Evolutionary conservation across 1,140 invertebrate genomes (phyloP), one percentile per base, ranked within the genome.

Genomic region (Drosophila baimaii): DNA sequence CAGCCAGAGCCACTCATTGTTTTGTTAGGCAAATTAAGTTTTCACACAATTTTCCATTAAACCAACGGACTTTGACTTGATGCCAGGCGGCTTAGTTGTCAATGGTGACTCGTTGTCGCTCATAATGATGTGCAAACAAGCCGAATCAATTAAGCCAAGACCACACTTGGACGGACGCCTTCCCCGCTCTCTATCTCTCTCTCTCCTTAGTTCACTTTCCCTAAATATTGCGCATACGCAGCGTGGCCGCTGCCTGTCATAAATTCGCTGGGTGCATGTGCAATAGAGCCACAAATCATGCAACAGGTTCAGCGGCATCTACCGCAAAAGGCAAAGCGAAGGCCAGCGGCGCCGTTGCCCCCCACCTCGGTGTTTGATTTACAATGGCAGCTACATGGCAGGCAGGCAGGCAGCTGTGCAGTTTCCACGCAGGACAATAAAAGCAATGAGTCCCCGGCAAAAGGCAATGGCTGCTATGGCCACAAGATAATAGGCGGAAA

Each of bases 401-500:
- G 39, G 55, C 72, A 89, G 61, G 72, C 47, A 55, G 39, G 55
- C 72, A 89, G 84, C 83, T 86, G 83, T 78, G 73, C 61, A 75
- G 71, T 84, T 88, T 84, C 84, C 84, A 84, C 77, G 83, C 76
- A 64, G 55, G 63, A 86, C 79, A 81, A 85, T 85, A 83, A 88
- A 88, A 74, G 52, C 63, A 55, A 59, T 47, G 58, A 56, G 43
- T 72, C 21, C 52, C 10, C 55, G 12, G 51, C 41, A 3, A 71
- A 33, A 66, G 33, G 57, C 63, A 61, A 65, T 49, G 56, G 52
- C 61, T 52, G 47, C 63, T 62, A 62, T 47, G 52, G 47, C 51
- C 59, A 46, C 76, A 58, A 74, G 81, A 90, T 89, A 89, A 89
- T 89, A 89, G 81, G 84, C 84, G 78, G 84, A 89, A 89, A 90